Conservation (phyloP, 2,888 invertebrate species). For the Agrochola litura region DNA sequence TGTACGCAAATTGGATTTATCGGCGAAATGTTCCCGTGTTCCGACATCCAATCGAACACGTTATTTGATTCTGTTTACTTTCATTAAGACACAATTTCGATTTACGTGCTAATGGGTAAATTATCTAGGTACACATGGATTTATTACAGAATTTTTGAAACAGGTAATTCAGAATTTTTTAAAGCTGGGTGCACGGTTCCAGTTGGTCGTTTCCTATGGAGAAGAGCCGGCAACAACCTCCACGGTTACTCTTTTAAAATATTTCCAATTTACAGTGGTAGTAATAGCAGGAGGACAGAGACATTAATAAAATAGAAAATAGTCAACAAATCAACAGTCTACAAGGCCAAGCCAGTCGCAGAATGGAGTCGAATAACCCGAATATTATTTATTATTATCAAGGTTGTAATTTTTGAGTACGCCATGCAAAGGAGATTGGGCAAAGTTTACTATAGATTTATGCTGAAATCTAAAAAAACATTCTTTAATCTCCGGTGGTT, state of each 20-base stretch:
- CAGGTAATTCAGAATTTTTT: too few relatives aligned
- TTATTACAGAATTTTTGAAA: background rate
- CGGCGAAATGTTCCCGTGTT: background rate
- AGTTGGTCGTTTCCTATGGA: too few relatives aligned
- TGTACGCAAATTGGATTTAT: conserved; percentile 24
- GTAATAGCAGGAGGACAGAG: too few relatives aligned
- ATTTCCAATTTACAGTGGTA: too few relatives aligned
- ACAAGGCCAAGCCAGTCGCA: too few relatives aligned
- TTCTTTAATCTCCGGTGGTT: conserved; percentile 2
- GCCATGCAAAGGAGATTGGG: background rate
- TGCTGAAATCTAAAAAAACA: background rate
- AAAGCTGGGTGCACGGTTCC: too few relatives aligned
- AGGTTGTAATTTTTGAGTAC: background rate
- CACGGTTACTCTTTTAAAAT: too few relatives aligned
- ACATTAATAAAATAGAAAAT: too few relatives aligned
- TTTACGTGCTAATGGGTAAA: background rate
- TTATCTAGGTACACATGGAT: background rate
- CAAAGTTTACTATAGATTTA: background rate
- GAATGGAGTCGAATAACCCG: background rate
- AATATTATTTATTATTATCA: background rate
- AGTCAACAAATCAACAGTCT: too few relatives aligned
- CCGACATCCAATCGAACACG: background rate
- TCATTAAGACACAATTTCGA: background rate
- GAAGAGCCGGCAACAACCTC: too few relatives aligned
- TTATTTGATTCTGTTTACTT: background rate